phyloP scores from a whole-genome alignment of 2,888 invertebrate genomes.

The Liopterus haemorrhoidalis region DNA sequence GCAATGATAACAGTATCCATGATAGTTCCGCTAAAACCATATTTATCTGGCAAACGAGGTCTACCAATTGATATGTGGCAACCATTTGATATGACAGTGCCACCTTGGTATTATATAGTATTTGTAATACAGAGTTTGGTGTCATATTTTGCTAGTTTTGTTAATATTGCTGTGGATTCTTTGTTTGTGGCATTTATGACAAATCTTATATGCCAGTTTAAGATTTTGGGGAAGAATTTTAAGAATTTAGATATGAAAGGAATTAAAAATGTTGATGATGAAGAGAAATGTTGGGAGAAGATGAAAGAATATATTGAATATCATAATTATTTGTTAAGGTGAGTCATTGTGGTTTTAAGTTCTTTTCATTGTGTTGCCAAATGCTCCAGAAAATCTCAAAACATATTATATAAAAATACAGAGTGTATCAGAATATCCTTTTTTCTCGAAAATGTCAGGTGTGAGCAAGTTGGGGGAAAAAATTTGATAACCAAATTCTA shows the following conservation, averaged over 20 bases:
- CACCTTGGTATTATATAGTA: conserved; percentile 12
- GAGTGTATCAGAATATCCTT: too few species aligned
- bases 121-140: conserved; percentile 14
- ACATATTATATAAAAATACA: too few species aligned
- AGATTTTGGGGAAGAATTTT: conserved; percentile 8
- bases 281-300: conserved; percentile 2
- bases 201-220: conserved; percentile 12
- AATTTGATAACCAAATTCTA: too few species aligned
- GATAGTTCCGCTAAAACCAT: conserved; percentile 14
- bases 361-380: too few species aligned
- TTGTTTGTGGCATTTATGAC: conserved; percentile 13
- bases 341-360: too few species aligned
- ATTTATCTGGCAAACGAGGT: conserved; percentile 9
- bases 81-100: conserved; percentile 6
- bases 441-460: too few species aligned
- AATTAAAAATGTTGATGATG: conserved; percentile 6
- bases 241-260: conserved; percentile 4
- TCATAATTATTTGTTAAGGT: conserved; percentile 12
- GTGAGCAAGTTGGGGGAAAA: too few species aligned
- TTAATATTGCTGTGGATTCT: conserved; percentile 14
- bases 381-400: too few species aligned
- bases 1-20: conserved; percentile 13
- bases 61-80: conserved; percentile 19
- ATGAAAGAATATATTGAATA: conserved; percentile 13
- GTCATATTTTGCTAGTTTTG: conserved; percentile 10